These are phyloP conservation scores for Turdus rufiventris DNA, from an alignment of 2,113 vertebrate genomes.

Conservation along the genomic window DNA sequence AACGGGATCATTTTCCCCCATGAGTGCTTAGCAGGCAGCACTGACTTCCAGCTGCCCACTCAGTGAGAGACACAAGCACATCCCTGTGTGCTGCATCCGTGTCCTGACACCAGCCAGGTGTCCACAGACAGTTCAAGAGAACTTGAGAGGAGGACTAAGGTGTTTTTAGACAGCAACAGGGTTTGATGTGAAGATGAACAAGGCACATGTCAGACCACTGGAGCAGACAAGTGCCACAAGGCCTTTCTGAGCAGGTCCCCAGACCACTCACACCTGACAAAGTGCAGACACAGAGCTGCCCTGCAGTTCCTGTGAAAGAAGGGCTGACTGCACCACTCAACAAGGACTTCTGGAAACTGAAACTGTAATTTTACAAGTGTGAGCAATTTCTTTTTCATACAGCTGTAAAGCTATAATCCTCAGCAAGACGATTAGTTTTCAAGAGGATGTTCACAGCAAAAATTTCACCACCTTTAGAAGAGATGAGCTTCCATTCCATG, in stretches of 20 bases:
- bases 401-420: not conserved
- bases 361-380: not conserved
- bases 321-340: fast-evolving
- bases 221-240: not conserved
- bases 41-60: not conserved
- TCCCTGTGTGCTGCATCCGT: fast-evolving
- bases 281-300: not conserved
- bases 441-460: not conserved
- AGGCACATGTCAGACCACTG: not conserved
- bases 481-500: not conserved
- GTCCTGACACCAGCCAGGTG: not conserved
- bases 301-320: not conserved
- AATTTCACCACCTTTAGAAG: not conserved
- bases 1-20: not conserved
- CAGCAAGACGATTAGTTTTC: not conserved
- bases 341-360: not conserved
- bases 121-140: not conserved
- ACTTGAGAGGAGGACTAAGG: not conserved
- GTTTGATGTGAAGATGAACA: not conserved
- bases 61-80: not conserved
- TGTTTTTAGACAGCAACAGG: not conserved
- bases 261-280: not conserved
- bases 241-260: not conserved
- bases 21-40: not conserved
- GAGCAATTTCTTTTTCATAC: not conserved